Base-by-base conservation (phyloP, 2,888 invertebrate genomes). In the Caenorhabditis sp. region DNA sequence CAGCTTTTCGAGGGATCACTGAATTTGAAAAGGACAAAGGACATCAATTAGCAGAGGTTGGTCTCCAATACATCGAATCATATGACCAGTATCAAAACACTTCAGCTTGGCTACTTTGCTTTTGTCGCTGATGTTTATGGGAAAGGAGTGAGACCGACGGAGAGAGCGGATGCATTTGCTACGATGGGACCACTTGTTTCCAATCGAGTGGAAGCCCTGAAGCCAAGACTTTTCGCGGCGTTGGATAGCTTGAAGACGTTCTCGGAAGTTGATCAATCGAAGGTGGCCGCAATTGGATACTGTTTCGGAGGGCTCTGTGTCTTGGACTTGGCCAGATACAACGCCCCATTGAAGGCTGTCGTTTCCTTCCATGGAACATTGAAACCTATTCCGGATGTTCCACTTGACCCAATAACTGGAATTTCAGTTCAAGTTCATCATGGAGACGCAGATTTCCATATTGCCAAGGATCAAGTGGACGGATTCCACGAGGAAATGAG, bases 251-350 rank as follows among this genome's bases (percentile, higher is more conserved):
- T 90, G n/a, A 90, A 86, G 64, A 70, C 44, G 8, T 68, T 88
- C 1, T 63, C 80, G 0, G 74, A 74, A 66, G 86, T 88, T 0
- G 82, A 86, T 79, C 44, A 51, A 6, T 68, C 70, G 12, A 84
- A 69, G 47, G 83, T 91, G 2, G 88, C 80, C 14, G 85, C 87
- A 8, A 89, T 89, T 35, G 91, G 91, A 8, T 91, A 85, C 70
- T 91, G 91, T 77, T 90, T 91, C 79, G 91, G 91, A 6, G 91
- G 91, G 7, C 61, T 89, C 26, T 90, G 90, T 75, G 86, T 86
- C 6, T 66, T 91, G n/a, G 91, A 91, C 47, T 61, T 91, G 49
- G 90, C 89, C 10, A 74, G 91, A 49, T 85, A 84, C 54, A 80
- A 87, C 24, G 49, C 80, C 0, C 83, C 82, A 5, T 49, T 89